A percentile compares a stretch with the other conserved stretches of the same genome.
Conservation (phyloP, 2,113 vertebrate genomes). For the Sus scrofa region T2T-Sscrofa CM000816.6:31223001-31223500, state of each 20-base stretch:
- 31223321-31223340: too few relatives aligned
- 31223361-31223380: too few relatives aligned
- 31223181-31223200: background rate
- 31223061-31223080: conserved; percentile 75
- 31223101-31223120: conserved; percentile 76
- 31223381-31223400: too few relatives aligned
- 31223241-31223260: too few relatives aligned
- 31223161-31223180: conserved; percentile 52
- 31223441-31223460: conserved; percentile 53
- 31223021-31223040: background rate
- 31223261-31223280: too few relatives aligned
- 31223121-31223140: background rate
- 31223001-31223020: background rate
- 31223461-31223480: conserved; percentile 45
- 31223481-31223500: conserved; percentile 54
- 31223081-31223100: conserved; percentile 78
- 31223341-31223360: too few relatives aligned
- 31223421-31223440: conserved; percentile 44
- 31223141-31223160: background rate
- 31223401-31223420: too few relatives aligned
- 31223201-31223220: too few relatives aligned
- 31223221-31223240: too few relatives aligned
- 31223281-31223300: too few relatives aligned
- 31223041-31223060: conserved; percentile 45
- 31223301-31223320: too few relatives aligned